A percentile compares a stretch with the other conserved stretches of the same genome.
Evolutionary conservation across 2,888 invertebrate genomes (phyloP).

Genomic region (Opisthograptis luteolata): DNA sequence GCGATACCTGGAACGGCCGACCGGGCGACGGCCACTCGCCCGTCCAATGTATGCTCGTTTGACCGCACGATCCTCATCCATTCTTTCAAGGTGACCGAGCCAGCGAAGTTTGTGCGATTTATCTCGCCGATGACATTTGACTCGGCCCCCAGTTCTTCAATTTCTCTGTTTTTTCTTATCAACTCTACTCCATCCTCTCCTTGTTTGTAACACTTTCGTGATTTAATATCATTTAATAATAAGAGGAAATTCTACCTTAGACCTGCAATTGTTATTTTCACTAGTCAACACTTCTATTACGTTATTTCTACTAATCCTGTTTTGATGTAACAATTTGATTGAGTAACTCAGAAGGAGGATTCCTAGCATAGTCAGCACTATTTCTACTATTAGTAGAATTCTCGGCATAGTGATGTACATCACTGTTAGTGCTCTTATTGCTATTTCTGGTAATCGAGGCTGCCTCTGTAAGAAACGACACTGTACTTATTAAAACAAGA

Average conservation of each 20-base stretch:
- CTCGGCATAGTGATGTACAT: conserved; percentile 31
- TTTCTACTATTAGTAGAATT: conserved; percentile 24
- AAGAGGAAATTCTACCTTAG: conserved; percentile 14
- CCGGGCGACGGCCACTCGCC: too few relatives aligned
- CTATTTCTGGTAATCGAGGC: conserved; percentile 36
- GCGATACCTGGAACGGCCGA: too few relatives aligned
- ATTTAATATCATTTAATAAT: conserved; percentile 12
- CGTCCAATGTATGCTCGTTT: too few relatives aligned
- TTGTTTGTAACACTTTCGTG: not conserved
- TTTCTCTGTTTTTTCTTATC: not conserved
- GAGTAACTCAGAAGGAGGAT: conserved; percentile 24
- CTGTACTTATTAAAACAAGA: not conserved
- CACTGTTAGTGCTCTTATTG: conserved; percentile 16
- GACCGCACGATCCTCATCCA: too few relatives aligned
- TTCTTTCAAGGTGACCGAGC: too few relatives aligned
- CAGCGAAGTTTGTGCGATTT: too few relatives aligned
- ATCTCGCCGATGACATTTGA: too few relatives aligned
- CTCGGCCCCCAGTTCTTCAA: too few relatives aligned
- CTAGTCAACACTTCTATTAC: not conserved
- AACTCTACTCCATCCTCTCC: not conserved
- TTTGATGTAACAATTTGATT: conserved; percentile 8
- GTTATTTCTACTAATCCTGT: not conserved
- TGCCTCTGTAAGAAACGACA: conserved; percentile 36
- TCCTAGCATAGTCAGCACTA: conserved; percentile 15
- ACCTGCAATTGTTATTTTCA: not conserved